Evolutionary conservation across 2,888 invertebrate genomes (phyloP).

Genomic region (Linnaemya vulpina): DNA sequence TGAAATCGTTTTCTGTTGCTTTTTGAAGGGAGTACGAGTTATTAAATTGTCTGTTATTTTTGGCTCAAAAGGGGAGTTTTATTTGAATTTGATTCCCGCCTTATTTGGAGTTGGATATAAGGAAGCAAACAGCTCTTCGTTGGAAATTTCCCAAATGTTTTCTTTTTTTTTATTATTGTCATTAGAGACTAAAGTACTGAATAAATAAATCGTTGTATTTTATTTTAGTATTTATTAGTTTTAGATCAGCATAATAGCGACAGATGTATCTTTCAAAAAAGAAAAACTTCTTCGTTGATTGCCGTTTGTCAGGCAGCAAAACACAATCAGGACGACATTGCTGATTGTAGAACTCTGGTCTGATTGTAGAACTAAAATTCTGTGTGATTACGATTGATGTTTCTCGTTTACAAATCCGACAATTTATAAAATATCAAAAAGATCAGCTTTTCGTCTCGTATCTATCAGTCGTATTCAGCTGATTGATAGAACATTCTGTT

Average conservation of each 20-base stretch:
- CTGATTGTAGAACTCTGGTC: no score
- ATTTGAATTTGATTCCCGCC: constrained; percentile 15
- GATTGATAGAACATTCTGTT: no score
- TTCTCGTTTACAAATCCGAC: no score
- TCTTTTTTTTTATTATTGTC: constrained; percentile 1
- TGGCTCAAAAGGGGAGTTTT: constrained; percentile 8
- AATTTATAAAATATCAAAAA: no score
- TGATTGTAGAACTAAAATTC: no score
- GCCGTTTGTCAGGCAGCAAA: no score
- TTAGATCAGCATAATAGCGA: neutral
- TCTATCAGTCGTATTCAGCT: no score
- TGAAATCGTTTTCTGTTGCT: constrained; percentile 26
- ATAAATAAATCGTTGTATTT: neutral
- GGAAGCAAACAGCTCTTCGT: neutral
- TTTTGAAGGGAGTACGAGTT: constrained; percentile 30
- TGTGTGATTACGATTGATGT: no score
- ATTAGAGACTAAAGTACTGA: neutral
- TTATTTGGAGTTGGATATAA: neutral
- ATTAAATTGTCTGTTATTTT: constrained; percentile 36
- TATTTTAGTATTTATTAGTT: neutral
- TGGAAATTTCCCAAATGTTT: constrained; percentile 5
- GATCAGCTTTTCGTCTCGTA: no score
- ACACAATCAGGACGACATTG: no score
- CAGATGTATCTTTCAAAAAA: no score
- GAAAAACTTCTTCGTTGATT: no score